Evolutionary conservation across 1,140 invertebrate species (phyloP).

Genomic region (Dendroctonus valens): DNA sequence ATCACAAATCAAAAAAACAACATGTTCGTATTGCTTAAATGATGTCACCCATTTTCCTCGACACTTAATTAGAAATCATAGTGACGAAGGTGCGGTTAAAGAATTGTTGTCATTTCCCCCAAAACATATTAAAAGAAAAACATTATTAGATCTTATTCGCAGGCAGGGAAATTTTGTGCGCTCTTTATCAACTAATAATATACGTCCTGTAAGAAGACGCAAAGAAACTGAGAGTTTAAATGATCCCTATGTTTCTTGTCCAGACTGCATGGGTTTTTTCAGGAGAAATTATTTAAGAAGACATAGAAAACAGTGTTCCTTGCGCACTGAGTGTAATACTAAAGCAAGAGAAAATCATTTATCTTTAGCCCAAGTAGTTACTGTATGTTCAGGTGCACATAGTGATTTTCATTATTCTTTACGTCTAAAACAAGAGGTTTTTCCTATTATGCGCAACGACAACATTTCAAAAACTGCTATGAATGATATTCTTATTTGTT

Average conservation of each 20-base stretch:
- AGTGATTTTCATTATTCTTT: conserved; percentile 17
- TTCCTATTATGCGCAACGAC: conserved; percentile 31
- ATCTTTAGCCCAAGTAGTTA: conserved; percentile 26
- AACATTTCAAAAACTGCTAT: conserved; percentile 30
- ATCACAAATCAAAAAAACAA: conserved; percentile 19
- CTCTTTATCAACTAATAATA: conserved; percentile 11
- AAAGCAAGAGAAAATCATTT: conserved; percentile 27
- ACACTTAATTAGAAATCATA: conserved; percentile 32
- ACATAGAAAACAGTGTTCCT: conserved; percentile 25
- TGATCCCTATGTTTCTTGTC: conserved; percentile 26
- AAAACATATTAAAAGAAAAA: conserved; percentile 25
- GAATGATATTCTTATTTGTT: conserved; percentile 33
- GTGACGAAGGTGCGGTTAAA: conserved; percentile 30
- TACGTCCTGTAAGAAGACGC: conserved; percentile 26
- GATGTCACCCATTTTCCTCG: conserved; percentile 36
- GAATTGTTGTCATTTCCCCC: conserved; percentile 18
- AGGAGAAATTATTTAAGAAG: conserved; percentile 26
- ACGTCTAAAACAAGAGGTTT: conserved; percentile 33
- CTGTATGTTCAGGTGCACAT: conserved; percentile 18
- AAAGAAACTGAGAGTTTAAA: conserved; percentile 7
- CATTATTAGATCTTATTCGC: conserved; percentile 22
- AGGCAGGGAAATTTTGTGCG: conserved; percentile 28
- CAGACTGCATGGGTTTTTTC: conserved; percentile 22
- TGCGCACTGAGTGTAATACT: neutral
- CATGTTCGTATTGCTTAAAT: conserved; percentile 29